Base-by-base conservation (phyloP, 2,888 invertebrate species). In the Orchesellides sinensis region DNA sequence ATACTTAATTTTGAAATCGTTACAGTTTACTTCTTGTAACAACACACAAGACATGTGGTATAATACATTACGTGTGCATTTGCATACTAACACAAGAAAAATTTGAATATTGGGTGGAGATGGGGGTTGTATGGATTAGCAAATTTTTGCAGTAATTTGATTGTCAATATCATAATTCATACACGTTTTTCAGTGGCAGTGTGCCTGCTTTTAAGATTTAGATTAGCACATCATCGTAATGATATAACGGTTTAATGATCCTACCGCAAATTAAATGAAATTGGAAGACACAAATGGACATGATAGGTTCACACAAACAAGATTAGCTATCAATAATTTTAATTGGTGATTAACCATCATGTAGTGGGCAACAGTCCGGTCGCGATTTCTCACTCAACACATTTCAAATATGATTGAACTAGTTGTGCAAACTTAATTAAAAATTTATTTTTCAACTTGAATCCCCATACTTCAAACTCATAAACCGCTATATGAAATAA, bases 161-260 rank as follows among this genome's bases (percentile, higher is more conserved):
- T 49, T 74, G 63, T 74, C 52, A 74, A 74, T 74, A 35, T 25
- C 61, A 63, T 74, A 74, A 74, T 12, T 74, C 63, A 74, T 74
- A 69, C 54, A 23, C 59, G n/a, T n/a, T n/a, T n/a, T n/a, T n/a
- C n/a, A n/a, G n/a, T n/a, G n/a, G n/a, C n/a, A n/a, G n/a, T 59
- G 2, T 59, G n/a, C 23, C 56, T n/a, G n/a, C 17, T 47, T 10
- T n/a, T n/a, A 47, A 47, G 5, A n/a, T 47, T 10, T 8, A 47
- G 4, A 10, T 10, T 47, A n/a, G 17, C 49, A 12, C 17, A 17
- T 40, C 2, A 5, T 8, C 40, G n/a, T 49, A 19, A 6, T 14
- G 17, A 49, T 49, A 8, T 29, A 25, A 61, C 47, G 29, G 21
- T 45, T 54, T 74, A 29, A 47, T 40, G 74, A 25, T 1, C 27